phyloP scores from a whole-genome alignment of 2,113 vertebrate species.

The Corythornis cristatus region DNA sequence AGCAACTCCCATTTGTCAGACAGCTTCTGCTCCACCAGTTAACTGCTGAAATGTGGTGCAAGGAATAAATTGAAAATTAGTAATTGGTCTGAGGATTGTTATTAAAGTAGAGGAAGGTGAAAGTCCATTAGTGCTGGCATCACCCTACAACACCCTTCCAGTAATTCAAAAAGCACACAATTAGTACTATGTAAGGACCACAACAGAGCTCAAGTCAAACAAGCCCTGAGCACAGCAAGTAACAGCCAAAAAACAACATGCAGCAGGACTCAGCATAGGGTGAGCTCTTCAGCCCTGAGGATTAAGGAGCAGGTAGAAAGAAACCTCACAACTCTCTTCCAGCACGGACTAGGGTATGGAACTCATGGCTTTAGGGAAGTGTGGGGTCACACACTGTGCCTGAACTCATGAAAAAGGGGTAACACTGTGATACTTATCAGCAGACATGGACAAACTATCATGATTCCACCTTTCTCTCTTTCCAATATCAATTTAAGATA shows the following conservation, averaged over 20 bases:
- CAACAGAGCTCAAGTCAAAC: neutral
- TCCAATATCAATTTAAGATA: neutral
- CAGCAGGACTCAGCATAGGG: neutral
- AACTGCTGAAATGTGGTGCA: neutral
- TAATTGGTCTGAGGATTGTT: neutral
- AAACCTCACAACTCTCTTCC: neutral
- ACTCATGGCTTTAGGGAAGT: neutral
- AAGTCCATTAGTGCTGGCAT: neutral
- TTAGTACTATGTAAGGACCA: neutral
- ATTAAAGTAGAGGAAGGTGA: neutral
- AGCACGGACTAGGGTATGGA: neutral
- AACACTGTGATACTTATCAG: neutral
- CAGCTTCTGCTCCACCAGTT: neutral
- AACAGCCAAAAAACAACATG: neutral
- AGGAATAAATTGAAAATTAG: neutral
- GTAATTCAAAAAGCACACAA: slow-evolving; percentile 10
- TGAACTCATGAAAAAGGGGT: neutral
- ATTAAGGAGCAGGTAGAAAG: neutral
- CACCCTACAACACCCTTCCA: neutral
- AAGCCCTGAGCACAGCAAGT: neutral
- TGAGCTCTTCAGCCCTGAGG: neutral
- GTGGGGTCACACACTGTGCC: neutral
- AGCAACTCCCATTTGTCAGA: neutral
- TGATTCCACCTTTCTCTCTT: neutral
- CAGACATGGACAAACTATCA: neutral